phyloP scores from a whole-genome alignment of 1,140 invertebrate genomes.

The Oreohelix idahoensis region DNA sequence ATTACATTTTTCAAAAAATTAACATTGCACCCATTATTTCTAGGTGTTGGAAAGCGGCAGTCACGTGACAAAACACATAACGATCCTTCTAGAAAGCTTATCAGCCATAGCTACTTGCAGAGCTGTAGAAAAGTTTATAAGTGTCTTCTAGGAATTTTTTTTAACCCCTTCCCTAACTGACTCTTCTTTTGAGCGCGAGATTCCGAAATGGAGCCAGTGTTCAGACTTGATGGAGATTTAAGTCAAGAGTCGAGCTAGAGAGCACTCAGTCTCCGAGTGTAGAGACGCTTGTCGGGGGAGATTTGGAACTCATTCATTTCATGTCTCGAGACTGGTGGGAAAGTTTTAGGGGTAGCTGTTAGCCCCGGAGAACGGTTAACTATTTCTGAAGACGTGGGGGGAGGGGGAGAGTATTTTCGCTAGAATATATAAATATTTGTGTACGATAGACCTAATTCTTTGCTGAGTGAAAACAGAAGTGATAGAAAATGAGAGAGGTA shows the following conservation, averaged over 20 bases:
- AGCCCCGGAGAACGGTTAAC: background rate
- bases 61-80: background rate
- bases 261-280: background rate
- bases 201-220: background rate
- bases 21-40: background rate
- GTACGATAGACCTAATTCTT: too few relatives aligned
- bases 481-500: too few relatives aligned
- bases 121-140: background rate
- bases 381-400: too few relatives aligned
- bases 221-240: background rate
- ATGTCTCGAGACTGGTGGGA: background rate
- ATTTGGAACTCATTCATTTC: background rate
- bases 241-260: background rate
- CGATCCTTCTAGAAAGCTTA: background rate
- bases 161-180: background rate
- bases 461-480: too few relatives aligned
- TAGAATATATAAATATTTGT: too few relatives aligned
- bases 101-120: background rate
- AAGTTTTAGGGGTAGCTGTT: background rate
- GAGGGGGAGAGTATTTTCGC: too few relatives aligned
- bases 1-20: background rate
- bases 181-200: background rate
- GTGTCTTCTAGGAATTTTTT: background rate
- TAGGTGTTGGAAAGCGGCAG: background rate
- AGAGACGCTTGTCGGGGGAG: background rate